These are phyloP conservation scores for Venusia cambrica DNA, from an alignment of 2,888 invertebrate genomes.

Conservation along the genomic window DNA sequence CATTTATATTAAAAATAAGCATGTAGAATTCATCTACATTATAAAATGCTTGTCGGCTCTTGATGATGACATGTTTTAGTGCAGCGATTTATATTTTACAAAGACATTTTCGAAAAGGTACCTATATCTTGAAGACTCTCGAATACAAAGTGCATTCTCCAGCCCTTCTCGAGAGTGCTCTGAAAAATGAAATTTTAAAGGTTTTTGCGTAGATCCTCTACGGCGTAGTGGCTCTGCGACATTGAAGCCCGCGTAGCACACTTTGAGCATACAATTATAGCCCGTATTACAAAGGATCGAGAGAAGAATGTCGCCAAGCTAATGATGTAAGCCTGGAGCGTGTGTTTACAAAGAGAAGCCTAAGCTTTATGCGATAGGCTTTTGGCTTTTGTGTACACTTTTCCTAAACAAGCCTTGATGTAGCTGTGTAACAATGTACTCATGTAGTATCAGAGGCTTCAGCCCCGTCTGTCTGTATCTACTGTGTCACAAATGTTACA, in stretches of 20 bases:
- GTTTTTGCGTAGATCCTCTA: constrained; percentile 8
- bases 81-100: no score
- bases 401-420: constrained; percentile 3
- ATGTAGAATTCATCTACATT: no score
- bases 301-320: constrained; percentile 2
- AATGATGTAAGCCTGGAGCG: constrained; percentile 12
- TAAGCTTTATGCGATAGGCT: constrained; percentile 15
- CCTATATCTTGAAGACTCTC: neutral
- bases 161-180: constrained; percentile 14
- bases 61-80: no score
- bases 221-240: constrained; percentile 1
- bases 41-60: no score
- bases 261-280: constrained; percentile 7
- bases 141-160: constrained; percentile 13
- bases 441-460: no score
- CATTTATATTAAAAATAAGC: no score
- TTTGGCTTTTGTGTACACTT: constrained; percentile 12
- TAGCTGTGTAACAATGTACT: neutral
- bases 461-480: no score
- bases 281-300: constrained; percentile 7
- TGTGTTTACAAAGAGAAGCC: constrained; percentile 18
- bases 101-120: no score
- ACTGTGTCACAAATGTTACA: no score
- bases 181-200: constrained; percentile 26
- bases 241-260: no score